Percentiles rank a stretch among this genome's conserved stretches.
Evolutionary conservation across 2,113 vertebrate species (phyloP).

Genomic region (Sturnira hondurensis): DNA sequence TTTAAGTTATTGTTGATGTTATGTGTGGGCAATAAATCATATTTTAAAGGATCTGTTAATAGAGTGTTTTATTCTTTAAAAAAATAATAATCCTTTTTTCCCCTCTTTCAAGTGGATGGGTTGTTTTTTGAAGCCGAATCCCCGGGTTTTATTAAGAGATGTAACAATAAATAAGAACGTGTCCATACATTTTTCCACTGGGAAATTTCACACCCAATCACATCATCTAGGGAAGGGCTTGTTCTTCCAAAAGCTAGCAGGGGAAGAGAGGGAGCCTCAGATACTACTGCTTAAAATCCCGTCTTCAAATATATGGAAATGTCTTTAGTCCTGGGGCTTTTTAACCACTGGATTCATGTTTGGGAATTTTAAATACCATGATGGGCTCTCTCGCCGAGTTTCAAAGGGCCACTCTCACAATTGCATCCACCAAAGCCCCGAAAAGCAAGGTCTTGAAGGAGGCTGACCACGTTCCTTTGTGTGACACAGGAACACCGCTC

Average conservation of each 20-base stretch:
- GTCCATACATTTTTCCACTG: not conserved
- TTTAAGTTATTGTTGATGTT: constrained; percentile 37
- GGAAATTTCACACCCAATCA: not conserved
- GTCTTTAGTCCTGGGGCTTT: constrained; percentile 7
- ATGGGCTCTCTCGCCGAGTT: not conserved
- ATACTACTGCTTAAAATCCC: not conserved
- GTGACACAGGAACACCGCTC: not conserved
- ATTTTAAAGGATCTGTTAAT: constrained; percentile 52
- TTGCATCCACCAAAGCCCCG: not conserved
- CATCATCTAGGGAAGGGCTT: not conserved
- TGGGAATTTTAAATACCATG: not conserved
- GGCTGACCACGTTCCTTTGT: constrained; percentile 7
- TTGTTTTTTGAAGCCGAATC: not conserved
- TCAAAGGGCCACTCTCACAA: not conserved
- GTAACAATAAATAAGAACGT: not conserved
- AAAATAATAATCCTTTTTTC: not conserved
- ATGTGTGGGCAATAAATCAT: constrained; percentile 34
- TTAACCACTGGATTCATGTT: constrained; percentile 8
- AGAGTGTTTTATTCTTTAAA: constrained; percentile 29
- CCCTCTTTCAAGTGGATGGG: not conserved
- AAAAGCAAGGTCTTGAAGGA: not conserved
- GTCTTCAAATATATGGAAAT: not conserved
- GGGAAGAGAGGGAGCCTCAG: not conserved
- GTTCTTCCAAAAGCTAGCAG: not conserved
- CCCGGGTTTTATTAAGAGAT: constrained; percentile 34